A percentile compares a stretch with the other conserved stretches of the same genome.
Evolutionary conservation across 2,888 invertebrate genomes (phyloP).

Genomic region (Dastarcus helophoroides): DNA sequence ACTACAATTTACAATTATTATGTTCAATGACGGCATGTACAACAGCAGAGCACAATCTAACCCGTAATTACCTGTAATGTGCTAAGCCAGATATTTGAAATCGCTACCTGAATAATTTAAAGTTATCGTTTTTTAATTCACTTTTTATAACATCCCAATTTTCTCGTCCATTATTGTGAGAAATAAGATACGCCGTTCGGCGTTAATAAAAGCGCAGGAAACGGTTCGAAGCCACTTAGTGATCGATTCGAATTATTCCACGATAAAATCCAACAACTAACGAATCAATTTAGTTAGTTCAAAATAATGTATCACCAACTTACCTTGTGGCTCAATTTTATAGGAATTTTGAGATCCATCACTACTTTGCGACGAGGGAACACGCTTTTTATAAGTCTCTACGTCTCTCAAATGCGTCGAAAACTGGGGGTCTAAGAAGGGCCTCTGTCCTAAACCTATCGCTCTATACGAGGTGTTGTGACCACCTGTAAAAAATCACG

Average conservation of each 20-base stretch:
- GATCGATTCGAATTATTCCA: too few species aligned
- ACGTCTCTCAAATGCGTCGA: slow-evolving; percentile 54
- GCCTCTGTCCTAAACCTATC: slow-evolving; percentile 61
- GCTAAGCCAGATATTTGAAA: slow-evolving; percentile 10
- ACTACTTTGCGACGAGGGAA: slow-evolving; percentile 33
- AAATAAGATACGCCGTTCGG: too few species aligned
- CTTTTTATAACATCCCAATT: slow-evolving; percentile 12
- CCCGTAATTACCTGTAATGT: slow-evolving; percentile 14
- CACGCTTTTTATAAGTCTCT: slow-evolving; percentile 54
- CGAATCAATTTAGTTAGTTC: too few species aligned
- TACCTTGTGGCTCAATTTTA: slow-evolving; percentile 29
- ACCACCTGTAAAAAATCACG: slow-evolving; percentile 27
- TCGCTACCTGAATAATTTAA: slow-evolving; percentile 9
- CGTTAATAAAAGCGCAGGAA: too few species aligned
- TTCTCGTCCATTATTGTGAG: too few species aligned
- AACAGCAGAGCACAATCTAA: slow-evolving; percentile 6
- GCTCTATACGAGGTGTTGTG: slow-evolving; percentile 59
- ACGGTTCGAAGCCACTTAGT: too few species aligned
- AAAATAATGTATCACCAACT: too few species aligned
- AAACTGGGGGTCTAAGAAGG: slow-evolving; percentile 53
- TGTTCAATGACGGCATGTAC: too few species aligned
- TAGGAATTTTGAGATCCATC: slow-evolving; percentile 26
- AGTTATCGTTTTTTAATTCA: slow-evolving; percentile 10
- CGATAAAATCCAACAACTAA: too few species aligned
- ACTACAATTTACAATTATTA: too few species aligned